Percentiles rank a stretch among this genome's conserved stretches.
These are phyloP conservation scores for Dendrolimus kikuchii DNA, from an alignment of 1,140 invertebrate genomes.

Conservation along the genomic window DNA sequence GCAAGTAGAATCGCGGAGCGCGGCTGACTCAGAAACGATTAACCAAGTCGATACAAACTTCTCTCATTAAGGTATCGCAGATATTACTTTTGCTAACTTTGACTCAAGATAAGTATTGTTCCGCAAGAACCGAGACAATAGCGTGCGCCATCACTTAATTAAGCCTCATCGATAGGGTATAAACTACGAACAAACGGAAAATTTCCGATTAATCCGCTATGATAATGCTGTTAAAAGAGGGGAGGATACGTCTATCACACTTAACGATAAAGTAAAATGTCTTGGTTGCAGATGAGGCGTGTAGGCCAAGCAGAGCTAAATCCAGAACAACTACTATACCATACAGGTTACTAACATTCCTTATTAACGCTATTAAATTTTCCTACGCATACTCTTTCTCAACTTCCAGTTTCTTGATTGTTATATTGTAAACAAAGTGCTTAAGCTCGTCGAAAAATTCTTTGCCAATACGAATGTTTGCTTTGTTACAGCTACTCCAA, in stretches of 20 bases:
- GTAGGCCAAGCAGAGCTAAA: slow-evolving; percentile 70
- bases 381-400: not conserved
- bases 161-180: slow-evolving; percentile 44
- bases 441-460: slow-evolving; percentile 2
- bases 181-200: slow-evolving; percentile 34
- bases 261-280: slow-evolving; percentile 36
- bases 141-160: slow-evolving; percentile 63
- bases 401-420: not conserved
- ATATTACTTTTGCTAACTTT: slow-evolving; percentile 65
- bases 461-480: slow-evolving; percentile 21
- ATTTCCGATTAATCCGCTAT: slow-evolving; percentile 36
- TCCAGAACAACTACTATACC: slow-evolving; percentile 67
- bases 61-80: slow-evolving; percentile 68
- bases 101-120: slow-evolving; percentile 65
- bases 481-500: slow-evolving; percentile 68
- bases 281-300: slow-evolving; percentile 68
- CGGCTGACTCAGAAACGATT: slow-evolving; percentile 50
- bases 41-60: slow-evolving; percentile 67
- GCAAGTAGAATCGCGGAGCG: slow-evolving; percentile 11
- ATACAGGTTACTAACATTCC: slow-evolving; percentile 56
- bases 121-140: slow-evolving; percentile 58
- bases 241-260: slow-evolving; percentile 7
- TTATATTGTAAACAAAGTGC: not conserved
- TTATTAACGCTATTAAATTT: not conserved
- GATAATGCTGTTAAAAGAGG: slow-evolving; percentile 16